These are phyloP conservation scores for Oopsacas minuta DNA, from an alignment of 37 sponge, comb jelly and placozoan species.

Conservation along the genomic window DNA sequence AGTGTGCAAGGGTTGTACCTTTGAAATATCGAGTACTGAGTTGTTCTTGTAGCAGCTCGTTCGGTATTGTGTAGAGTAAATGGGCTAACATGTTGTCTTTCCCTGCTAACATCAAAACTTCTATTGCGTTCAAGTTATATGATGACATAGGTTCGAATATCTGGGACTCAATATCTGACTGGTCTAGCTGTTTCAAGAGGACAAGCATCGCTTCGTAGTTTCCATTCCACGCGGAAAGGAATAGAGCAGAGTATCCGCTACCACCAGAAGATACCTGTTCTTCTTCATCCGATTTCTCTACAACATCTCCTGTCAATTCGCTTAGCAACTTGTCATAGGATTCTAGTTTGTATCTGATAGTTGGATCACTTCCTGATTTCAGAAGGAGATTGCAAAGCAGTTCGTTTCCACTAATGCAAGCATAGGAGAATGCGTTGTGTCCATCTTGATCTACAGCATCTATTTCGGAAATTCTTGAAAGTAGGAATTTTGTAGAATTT, in stretches of 20 bases:
- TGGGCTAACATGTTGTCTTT: conserved; percentile 10
- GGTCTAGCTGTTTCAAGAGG: conserved; percentile 11
- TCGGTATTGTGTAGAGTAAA: background rate
- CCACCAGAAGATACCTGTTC: background rate
- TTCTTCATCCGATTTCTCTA: background rate
- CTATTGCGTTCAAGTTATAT: background rate
- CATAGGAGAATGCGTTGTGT: background rate
- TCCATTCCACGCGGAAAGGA: background rate
- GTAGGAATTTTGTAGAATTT: background rate
- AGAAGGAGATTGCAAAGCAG: background rate
- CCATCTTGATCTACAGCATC: conserved; percentile 10
- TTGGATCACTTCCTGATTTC: background rate
- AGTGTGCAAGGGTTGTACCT: background rate
- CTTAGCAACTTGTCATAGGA: background rate
- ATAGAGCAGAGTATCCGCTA: background rate
- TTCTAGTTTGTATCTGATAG: background rate
- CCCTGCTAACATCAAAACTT: background rate
- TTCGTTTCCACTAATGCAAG: conserved; percentile 5
- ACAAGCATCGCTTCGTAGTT: background rate
- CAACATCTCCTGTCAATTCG: background rate
- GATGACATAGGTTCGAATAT: background rate
- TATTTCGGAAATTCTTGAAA: background rate
- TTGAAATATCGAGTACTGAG: background rate
- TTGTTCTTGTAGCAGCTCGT: background rate
- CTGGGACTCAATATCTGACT: background rate